Evolutionary conservation across 2,888 invertebrate genomes (phyloP), one percentile per base, ranked within the genome.

Genomic region (Mimachlamys varia): DNA sequence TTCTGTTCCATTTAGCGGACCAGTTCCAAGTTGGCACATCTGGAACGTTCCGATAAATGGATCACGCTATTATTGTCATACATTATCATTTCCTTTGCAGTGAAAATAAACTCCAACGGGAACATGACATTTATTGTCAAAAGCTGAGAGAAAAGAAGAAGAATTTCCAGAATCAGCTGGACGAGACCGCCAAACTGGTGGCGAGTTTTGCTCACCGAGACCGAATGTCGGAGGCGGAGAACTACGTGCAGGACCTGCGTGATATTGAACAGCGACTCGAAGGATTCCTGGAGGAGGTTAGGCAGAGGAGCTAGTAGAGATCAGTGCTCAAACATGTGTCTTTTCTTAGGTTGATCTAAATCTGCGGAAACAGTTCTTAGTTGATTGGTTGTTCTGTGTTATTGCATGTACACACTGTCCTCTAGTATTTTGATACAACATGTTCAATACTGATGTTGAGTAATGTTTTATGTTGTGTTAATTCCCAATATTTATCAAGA

Each of bases 211-310:
- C 94, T 44, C 89, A 90, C n/a, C 96, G 96, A 92, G 96, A 96
- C 90, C 93, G 96, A 50, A 96, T 96, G 95, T 95, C 96, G 7
- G 96, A 96, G 92, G 96, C 96, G 10, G 96, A 96, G 49, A 92
- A 93, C 53, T 96, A 96, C 90, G 92, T 95, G 50, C 91, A 93
- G 17, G 96, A 96, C 87, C 93, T 96, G 87, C 92, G 94, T n/a
- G 95, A 96, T 3, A 95, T 96, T 19, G 94, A 92, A 15, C 91
- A 92, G 49, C 94, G 95, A 90, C 93, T 96, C 89, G 96, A 96
- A 37, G 93, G 94, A 10, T 96, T 96, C 92, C 94, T 94, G 87
- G 94, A 94, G 53, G 96, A 96, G 96, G 96, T 96, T 90, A 38
- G n/a, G 90, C 33, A 58, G n/a, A 22, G 62, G 62, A 62, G 53